Conservation (phyloP, 2,888 invertebrate species). For the Hypsopygia costalis region DNA sequence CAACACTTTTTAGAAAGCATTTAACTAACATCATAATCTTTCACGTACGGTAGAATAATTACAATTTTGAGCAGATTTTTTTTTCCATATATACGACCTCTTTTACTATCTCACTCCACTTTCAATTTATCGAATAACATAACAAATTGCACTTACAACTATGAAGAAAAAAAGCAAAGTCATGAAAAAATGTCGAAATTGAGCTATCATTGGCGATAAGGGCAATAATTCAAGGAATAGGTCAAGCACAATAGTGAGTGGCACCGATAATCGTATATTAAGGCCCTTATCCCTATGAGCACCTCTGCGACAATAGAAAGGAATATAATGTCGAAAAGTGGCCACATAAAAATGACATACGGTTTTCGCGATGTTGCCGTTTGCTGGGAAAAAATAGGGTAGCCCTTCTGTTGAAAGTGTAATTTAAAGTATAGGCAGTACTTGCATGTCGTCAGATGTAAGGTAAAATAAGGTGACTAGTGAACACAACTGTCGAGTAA, state of each 20-base stretch:
- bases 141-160: no score
- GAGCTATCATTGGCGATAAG: constrained; percentile 62
- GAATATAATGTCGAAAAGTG: constrained; percentile 79
- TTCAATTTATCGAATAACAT: no score
- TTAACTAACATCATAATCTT: no score
- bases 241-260: constrained; percentile 78
- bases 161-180: constrained; percentile 14
- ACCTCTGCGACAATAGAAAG: constrained; percentile 76
- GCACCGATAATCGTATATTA: constrained; percentile 80
- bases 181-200: constrained; percentile 49
- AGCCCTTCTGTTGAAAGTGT: constrained; percentile 16
- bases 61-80: no score
- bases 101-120: no score
- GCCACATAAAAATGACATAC: constrained; percentile 79
- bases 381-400: constrained; percentile 44
- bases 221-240: constrained; percentile 71
- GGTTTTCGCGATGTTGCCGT: constrained; percentile 45
- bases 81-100: no score
- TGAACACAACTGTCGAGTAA: no score
- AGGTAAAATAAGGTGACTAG: no score
- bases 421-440: no score
- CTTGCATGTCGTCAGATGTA: no score
- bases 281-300: constrained; percentile 76
- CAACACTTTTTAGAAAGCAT: no score
- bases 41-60: no score